Evolutionary conservation across 2,113 vertebrate genomes (phyloP).

Genomic region (Alligator mississippiensis): DNA sequence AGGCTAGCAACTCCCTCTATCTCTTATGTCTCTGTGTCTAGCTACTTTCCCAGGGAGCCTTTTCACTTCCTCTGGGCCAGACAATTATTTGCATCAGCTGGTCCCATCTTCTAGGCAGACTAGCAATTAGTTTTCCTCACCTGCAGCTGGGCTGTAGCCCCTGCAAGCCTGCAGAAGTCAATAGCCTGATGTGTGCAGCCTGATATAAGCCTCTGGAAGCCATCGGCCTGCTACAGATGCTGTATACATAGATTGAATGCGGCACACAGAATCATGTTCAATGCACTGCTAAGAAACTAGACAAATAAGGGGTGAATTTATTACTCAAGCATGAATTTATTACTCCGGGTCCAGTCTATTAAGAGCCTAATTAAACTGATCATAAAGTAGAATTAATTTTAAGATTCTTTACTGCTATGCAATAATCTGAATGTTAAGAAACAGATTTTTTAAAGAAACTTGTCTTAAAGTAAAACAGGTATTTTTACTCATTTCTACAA

Average conservation of each 20-base stretch:
- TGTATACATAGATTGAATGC: background rate
- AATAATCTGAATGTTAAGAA: background rate
- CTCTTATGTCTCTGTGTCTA: no score
- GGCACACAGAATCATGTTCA: background rate
- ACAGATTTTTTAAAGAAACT: background rate
- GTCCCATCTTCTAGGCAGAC: no score
- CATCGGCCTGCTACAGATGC: background rate
- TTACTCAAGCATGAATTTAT: conserved; percentile 23
- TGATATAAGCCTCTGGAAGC: no score
- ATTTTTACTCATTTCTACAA: no score
- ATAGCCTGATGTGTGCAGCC: no score
- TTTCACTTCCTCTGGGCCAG: no score
- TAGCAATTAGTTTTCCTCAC: no score
- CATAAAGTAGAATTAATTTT: background rate
- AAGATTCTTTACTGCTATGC: background rate
- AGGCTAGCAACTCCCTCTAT: no score
- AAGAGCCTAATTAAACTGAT: background rate
- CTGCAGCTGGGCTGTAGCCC: no score
- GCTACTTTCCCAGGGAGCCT: no score
- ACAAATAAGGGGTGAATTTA: background rate
- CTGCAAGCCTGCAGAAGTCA: no score
- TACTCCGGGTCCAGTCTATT: background rate
- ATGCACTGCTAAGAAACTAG: background rate
- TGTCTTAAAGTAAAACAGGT: background rate
- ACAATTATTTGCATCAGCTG: no score